Conservation (phyloP, 2,113 vertebrate species). For the Dissostichus mawsoni region DNA sequence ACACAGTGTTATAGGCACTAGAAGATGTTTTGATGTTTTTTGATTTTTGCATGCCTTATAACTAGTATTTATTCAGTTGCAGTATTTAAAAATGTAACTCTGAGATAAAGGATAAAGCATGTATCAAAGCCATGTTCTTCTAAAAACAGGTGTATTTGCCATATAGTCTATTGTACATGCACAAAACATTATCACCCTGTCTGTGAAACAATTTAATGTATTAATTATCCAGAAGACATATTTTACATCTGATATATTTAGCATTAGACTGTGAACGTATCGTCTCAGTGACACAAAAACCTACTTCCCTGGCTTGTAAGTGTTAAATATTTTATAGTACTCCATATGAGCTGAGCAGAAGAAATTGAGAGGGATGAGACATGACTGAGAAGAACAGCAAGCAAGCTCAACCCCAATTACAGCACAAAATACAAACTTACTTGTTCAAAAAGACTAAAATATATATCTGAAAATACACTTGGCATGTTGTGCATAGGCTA, state of each 20-base stretch:
- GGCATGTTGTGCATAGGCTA: neutral
- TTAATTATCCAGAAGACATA: neutral
- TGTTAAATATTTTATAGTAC: constrained; percentile 64
- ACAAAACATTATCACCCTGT: neutral
- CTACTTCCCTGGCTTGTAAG: constrained; percentile 49
- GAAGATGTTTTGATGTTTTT: no score
- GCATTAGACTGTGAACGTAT: constrained; percentile 1
- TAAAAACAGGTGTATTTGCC: neutral
- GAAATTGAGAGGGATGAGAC: neutral
- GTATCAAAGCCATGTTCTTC: neutral
- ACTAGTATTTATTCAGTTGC: neutral
- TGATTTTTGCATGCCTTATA: neutral
- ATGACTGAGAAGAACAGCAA: constrained; percentile 4
- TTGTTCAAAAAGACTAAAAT: neutral
- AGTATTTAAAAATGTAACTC: neutral
- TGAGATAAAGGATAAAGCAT: neutral
- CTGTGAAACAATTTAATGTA: neutral
- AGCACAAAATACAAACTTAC: neutral
- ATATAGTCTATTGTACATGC: no score
- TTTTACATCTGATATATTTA: constrained; percentile 43
- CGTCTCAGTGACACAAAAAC: constrained; percentile 63
- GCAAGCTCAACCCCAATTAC: neutral
- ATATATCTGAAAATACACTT: neutral
- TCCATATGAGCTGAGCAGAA: constrained; percentile 32
- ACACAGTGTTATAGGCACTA: no score